Base-by-base conservation (phyloP, 2,113 vertebrate species). In the Eublepharis macularius region DNA sequence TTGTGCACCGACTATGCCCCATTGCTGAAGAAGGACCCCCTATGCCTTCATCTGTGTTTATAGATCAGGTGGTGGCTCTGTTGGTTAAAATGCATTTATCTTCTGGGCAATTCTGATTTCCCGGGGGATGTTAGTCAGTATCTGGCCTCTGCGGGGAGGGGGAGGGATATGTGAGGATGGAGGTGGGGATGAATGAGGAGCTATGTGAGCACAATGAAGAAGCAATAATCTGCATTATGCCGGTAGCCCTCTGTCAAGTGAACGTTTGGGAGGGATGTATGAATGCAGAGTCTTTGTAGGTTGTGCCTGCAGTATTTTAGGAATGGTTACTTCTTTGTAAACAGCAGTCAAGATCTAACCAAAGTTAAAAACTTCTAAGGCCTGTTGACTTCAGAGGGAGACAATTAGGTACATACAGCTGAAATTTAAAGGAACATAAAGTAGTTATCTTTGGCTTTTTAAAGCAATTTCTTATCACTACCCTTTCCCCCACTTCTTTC, bases 381-480 rank as follows among this genome's bases (percentile, higher is more conserved):
- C 9, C 34, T 39, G 34, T n/a, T 49, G 45, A 39, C n/a, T 39
- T 26, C 6, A 54, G 34, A 39, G 51, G 29, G 9, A 78, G 34
- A 41, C 51, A 14, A 29, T 78, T 77, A 36, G 39, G 19, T 21
- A 63, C 34, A 39, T 77, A 7, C n/a, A 57, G 14, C 2, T 78
- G 17, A 60, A 39, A 78, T 60, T 36, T 13, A 43, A 32, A 39
- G 11, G 54, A 41, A 11, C 14, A 26, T 12, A 24, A 76, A 36
- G 2, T 36, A 9, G 34, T 39, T 41, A 29, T 32, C 78, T 84
- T 34, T 91, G 39, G 81, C 86, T 83, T 54, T 47, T 87, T 76
- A 78, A 47, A 76, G 78, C 75, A 14, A 79, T 54, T 83, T 49
- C 1, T 9, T 83, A 39, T 0, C 45, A 0, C 51, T 39, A 10